Conservation (phyloP, 2,113 vertebrate genomes). For the Chloroceryle aenea region DNA sequence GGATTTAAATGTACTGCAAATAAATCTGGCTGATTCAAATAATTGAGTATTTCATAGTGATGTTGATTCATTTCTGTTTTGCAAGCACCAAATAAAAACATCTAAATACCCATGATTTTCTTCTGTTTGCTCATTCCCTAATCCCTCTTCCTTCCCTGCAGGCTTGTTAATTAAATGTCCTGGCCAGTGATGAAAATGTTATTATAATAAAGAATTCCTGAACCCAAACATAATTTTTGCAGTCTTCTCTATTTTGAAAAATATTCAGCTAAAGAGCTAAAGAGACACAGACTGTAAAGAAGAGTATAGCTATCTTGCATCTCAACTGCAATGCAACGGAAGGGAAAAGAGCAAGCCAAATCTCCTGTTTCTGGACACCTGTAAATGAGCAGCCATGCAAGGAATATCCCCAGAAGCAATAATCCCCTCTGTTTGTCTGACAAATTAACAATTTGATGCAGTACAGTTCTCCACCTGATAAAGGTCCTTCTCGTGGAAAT, state of each 20-base stretch:
- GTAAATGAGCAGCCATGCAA: not conserved
- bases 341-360: not conserved
- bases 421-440: not conserved
- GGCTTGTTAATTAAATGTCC: not conserved
- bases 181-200: not conserved
- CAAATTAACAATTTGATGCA: not conserved
- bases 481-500: not conserved
- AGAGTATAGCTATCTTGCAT: not conserved
- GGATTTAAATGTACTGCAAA: not conserved
- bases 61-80: conserved; percentile 7
- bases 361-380: not conserved
- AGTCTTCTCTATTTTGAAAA: not conserved
- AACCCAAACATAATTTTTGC: not conserved
- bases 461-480: not conserved
- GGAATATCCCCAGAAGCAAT: not conserved
- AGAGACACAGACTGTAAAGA: not conserved
- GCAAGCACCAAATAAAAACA: not conserved
- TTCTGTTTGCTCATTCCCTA: not conserved
- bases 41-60: not conserved
- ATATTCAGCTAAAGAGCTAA: not conserved
- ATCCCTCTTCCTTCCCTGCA: not conserved
- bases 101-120: not conserved
- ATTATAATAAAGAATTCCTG: not conserved
- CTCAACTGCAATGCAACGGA: not conserved
- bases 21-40: not conserved